Conservation (phyloP, 2,797 vertebrate genomes). For the Neopelma chrysocephalum region DNA sequence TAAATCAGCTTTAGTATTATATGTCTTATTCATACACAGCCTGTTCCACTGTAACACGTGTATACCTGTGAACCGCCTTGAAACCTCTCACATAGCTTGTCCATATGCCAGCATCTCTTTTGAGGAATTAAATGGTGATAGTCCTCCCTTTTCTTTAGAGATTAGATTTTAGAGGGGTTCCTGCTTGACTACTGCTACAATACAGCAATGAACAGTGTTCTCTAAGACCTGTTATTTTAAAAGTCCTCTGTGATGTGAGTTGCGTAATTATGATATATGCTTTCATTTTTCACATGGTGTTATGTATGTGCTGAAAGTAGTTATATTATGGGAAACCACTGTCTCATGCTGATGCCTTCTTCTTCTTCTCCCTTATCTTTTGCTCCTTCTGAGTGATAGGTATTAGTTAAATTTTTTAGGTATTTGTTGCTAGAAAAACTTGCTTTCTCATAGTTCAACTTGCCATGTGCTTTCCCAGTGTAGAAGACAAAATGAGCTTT, state of each 20-base stretch:
- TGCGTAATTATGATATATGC: fast-evolving
- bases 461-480: background rate
- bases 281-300: background rate
- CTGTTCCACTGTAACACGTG: background rate
- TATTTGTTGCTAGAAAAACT: background rate
- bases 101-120: background rate
- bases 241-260: background rate
- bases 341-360: background rate
- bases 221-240: background rate
- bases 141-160: background rate
- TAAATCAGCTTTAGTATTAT: background rate
- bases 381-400: background rate
- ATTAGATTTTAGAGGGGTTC: background rate
- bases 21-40: background rate
- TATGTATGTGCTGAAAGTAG: background rate
- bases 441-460: background rate
- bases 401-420: background rate
- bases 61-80: background rate
- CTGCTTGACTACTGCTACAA: fast-evolving
- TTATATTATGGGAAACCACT: background rate
- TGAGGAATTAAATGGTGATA: background rate
- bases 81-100: background rate
- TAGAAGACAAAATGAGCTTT: background rate
- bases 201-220: background rate
- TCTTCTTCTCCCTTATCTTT: background rate